These are phyloP conservation scores for Myopa tessellatipennis DNA, from an alignment of 2,888 invertebrate genomes.

Conservation along the genomic window DNA sequence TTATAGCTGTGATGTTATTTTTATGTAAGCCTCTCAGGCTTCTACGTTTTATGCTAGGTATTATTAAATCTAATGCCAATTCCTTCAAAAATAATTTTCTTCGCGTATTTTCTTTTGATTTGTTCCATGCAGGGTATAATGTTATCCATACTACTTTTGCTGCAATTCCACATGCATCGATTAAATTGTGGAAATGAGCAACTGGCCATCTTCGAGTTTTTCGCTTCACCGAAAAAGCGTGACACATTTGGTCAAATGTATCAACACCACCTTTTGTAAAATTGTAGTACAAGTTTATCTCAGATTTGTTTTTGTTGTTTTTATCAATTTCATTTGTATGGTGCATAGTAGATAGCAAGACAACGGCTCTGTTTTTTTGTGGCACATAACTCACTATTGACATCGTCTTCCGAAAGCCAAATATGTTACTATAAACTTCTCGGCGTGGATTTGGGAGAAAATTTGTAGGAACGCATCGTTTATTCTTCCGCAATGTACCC, in stretches of 20 bases:
- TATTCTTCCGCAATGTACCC: too few species aligned
- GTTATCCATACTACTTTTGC: conserved; percentile 4
- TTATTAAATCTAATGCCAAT: too few species aligned
- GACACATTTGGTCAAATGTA: too few species aligned
- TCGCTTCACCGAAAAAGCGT: conserved; percentile 5
- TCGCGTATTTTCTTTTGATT: too few species aligned
- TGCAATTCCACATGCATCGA: not conserved
- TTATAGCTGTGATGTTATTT: too few species aligned
- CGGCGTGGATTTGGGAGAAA: too few species aligned
- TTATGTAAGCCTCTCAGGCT: too few species aligned
- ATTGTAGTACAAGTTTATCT: not conserved
- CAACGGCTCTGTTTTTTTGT: conserved; percentile 7
- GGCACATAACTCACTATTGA: conserved; percentile 2
- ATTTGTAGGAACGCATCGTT: too few species aligned
- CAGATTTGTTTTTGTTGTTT: conserved; percentile 13
- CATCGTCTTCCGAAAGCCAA: not conserved
- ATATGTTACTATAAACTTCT: not conserved
- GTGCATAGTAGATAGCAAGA: not conserved
- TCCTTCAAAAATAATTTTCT: too few species aligned
- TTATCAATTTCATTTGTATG: conserved; percentile 3
- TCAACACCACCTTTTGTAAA: not conserved
- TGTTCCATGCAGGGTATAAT: not conserved
- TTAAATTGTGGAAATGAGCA: conserved; percentile 4
- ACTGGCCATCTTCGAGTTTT: conserved; percentile 8
- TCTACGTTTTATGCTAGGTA: too few species aligned